Percentiles rank a stretch among this genome's conserved stretches.
Conservation (phyloP, 2,888 invertebrate genomes). For the Penaeus monodon region DNA sequence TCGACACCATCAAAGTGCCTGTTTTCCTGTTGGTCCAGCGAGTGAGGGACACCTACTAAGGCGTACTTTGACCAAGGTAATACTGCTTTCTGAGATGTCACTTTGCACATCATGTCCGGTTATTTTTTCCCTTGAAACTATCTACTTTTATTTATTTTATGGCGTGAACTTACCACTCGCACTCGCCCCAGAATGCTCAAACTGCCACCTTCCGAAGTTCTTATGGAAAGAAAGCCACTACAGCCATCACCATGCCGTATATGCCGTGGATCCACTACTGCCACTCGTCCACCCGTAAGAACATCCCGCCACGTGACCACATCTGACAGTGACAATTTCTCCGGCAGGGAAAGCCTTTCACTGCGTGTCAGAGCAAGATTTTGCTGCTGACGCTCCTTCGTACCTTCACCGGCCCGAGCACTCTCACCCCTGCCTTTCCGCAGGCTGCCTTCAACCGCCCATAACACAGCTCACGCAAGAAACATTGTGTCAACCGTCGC, state of each 20-base stretch:
- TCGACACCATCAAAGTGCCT: not conserved
- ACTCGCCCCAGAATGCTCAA: slow-evolving; percentile 48
- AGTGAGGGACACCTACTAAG: slow-evolving; percentile 24
- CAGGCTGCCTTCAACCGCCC: too few species aligned
- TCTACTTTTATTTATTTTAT: not conserved
- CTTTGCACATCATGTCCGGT: not conserved
- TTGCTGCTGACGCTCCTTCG: too few species aligned
- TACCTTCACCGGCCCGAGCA: too few species aligned
- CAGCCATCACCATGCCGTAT: slow-evolving; percentile 48
- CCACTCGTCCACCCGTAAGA: not conserved
- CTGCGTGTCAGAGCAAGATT: not conserved
- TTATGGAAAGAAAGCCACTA: slow-evolving; percentile 45
- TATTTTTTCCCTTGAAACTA: not conserved
- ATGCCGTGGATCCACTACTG: slow-evolving; percentile 54
- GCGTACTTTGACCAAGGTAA: slow-evolving; percentile 39
- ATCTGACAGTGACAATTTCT: too few species aligned
- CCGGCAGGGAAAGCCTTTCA: not conserved
- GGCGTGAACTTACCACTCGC: not conserved
- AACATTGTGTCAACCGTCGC: too few species aligned
- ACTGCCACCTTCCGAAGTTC: slow-evolving; percentile 56
- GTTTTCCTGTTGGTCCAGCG: slow-evolving; percentile 24
- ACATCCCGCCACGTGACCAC: slow-evolving; percentile 3
- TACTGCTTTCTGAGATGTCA: not conserved
- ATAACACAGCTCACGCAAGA: too few species aligned
- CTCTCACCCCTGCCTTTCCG: too few species aligned